Percentiles rank a stretch among this genome's conserved stretches.
Evolutionary conservation across 53 echinoderm and acorn worm species (phyloP).

Genomic region (Temnopleurus reevesii): DNA sequence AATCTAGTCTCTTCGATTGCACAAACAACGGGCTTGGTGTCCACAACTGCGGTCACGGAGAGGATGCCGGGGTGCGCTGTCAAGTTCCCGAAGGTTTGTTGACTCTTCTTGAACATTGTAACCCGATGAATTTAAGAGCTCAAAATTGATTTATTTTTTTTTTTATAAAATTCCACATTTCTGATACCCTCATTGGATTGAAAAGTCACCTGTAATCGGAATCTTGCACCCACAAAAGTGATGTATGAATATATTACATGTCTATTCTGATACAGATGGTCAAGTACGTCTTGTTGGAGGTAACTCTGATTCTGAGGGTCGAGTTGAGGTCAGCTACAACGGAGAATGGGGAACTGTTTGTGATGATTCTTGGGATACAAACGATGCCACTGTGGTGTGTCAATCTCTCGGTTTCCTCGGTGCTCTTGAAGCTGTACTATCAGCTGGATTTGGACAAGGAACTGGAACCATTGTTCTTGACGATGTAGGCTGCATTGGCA

Average conservation of each 20-base stretch:
- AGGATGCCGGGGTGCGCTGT: constrained; percentile 68
- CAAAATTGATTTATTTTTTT: too few relatives aligned
- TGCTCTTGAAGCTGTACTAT: neutral
- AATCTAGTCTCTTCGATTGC: constrained; percentile 47
- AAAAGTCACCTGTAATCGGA: too few relatives aligned
- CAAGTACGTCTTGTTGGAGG: constrained; percentile 14
- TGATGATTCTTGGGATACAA: constrained; percentile 24
- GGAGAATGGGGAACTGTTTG: constrained; percentile 19
- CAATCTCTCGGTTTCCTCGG: neutral
- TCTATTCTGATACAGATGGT: constrained; percentile 15
- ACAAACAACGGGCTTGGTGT: constrained; percentile 24
- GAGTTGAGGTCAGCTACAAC: neutral
- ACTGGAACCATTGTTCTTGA: constrained; percentile 64
- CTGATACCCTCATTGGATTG: too few relatives aligned
- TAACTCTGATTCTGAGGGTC: neutral
- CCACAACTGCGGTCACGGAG: constrained; percentile 61
- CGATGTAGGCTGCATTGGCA: constrained; percentile 57
- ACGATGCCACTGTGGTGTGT: constrained; percentile 25
- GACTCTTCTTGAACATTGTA: too few relatives aligned
- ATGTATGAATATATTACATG: too few relatives aligned
- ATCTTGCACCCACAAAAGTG: too few relatives aligned
- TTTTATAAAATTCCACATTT: too few relatives aligned
- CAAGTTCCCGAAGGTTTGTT: neutral
- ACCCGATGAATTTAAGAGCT: too few relatives aligned
- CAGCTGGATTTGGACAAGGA: constrained; percentile 51